Base-by-base conservation (phyloP, 2,113 vertebrate species). In the Dipodomys stephensi region DNA sequence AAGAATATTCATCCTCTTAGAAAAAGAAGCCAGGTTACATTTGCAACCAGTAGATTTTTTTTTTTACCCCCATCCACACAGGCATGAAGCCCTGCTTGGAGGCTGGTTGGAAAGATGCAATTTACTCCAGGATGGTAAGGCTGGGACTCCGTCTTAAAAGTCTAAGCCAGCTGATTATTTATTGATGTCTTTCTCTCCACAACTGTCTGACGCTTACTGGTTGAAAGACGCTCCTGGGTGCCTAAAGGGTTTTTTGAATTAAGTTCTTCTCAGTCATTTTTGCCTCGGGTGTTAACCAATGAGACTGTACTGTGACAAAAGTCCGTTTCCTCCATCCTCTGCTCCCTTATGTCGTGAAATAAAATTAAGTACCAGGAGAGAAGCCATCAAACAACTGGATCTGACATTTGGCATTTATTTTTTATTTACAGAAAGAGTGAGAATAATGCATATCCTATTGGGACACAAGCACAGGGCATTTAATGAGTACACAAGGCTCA, bases 101-200 rank as follows among this genome's bases (percentile, higher is more conserved):
- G 97, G 96, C 96, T 79, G 74, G 92, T 69, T 77, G 92, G 96
- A 97, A 98, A 97, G 97, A 98, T 98, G 99, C 98, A 98, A 99
- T 99, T 99, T 99, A 99, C 98, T 98, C 97, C 98, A 97, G 96
- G 98, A 98, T 98, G 98, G 98, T 98, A 98, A 98, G 97, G 98
- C 98, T 98, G 98, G 98, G 98, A 98, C 99, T 99, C 98, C 99
- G 98, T 98, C 99, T 99, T 99, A 99, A 99, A 99, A 99, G 98
- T 99, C 98, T 99, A 98, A 98, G 98, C 98, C 95, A 94, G 97
- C 97, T 99, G 99, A 99, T 99, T 99, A 99, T 99, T 99, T 99
- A 99, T 99, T 99, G 99, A 99, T 99, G 99, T 98, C 98, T 99
- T 97, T 98, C 98, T 98, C 98, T 97, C 96, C 95, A 93, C 96